These are phyloP conservation scores for Corbicula japonica DNA, from an alignment of 2,888 invertebrate genomes.

Conservation along the genomic window DNA sequence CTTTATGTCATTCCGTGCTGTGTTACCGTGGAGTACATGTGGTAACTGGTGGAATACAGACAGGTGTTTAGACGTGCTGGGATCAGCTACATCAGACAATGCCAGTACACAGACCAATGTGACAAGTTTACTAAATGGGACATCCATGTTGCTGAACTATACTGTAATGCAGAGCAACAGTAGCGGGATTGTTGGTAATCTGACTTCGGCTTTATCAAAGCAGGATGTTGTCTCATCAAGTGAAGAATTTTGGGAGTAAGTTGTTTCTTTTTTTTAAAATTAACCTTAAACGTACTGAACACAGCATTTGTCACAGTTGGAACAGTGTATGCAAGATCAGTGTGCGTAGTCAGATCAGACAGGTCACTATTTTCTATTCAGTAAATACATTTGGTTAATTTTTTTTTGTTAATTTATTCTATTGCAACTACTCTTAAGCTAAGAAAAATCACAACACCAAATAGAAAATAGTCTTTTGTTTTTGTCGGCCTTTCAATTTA, in stretches of 20 bases:
- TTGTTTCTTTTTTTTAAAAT: slow-evolving; percentile 37
- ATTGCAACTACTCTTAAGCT: too few species aligned
- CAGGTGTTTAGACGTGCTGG: slow-evolving; percentile 67
- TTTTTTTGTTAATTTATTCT: too few species aligned
- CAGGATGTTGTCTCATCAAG: slow-evolving; percentile 67
- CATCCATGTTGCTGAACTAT: slow-evolving; percentile 12
- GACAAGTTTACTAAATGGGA: slow-evolving; percentile 15
- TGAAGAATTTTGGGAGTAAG: slow-evolving; percentile 83
- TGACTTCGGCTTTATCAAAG: too few species aligned
- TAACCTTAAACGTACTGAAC: too few species aligned
- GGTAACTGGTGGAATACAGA: slow-evolving; percentile 85
- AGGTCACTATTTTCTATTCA: too few species aligned
- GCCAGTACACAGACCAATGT: slow-evolving; percentile 22
- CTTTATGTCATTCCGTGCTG: slow-evolving; percentile 84
- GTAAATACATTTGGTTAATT: too few species aligned
- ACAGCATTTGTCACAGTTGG: too few species aligned
- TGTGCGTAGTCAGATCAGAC: too few species aligned
- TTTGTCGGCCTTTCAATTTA: too few species aligned
- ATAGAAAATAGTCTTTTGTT: too few species aligned
- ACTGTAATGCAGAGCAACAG: slow-evolving; percentile 15
- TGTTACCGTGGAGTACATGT: slow-evolving; percentile 86
- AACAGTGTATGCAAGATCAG: too few species aligned
- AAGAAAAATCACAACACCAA: too few species aligned
- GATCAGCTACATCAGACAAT: slow-evolving; percentile 26
- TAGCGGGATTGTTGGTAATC: slow-evolving; percentile 5